phyloP scores from a whole-genome alignment of 2,888 invertebrate species.

The Crematogaster levior region DNA sequence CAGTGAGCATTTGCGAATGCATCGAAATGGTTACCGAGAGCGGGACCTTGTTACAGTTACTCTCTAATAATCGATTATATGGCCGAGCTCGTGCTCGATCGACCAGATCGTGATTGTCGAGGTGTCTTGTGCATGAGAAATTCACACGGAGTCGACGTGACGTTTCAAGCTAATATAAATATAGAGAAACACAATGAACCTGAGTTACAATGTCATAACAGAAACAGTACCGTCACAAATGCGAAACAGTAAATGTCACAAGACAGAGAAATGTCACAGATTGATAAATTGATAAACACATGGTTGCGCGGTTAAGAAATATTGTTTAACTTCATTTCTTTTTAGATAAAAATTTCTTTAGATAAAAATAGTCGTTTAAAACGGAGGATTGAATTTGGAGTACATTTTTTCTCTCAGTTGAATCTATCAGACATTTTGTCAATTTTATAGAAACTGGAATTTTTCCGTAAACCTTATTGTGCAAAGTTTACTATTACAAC shows the following conservation, averaged over 20 bases:
- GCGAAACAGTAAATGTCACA: too few species aligned
- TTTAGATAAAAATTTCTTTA: too few species aligned
- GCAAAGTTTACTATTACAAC: not conserved
- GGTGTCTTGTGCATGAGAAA: not conserved
- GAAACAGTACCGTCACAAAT: not conserved
- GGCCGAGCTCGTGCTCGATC: not conserved
- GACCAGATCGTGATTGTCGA: not conserved
- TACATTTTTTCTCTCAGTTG: not conserved
- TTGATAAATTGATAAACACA: not conserved
- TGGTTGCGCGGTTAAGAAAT: not conserved
- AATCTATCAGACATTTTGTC: not conserved
- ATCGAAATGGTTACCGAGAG: slow-evolving; percentile 6
- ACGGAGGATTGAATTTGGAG: not conserved
- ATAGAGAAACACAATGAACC: not conserved
- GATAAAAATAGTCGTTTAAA: not conserved
- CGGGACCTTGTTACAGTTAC: slow-evolving; percentile 64
- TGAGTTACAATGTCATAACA: not conserved
- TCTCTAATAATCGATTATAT: slow-evolving; percentile 53
- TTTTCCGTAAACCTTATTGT: not conserved
- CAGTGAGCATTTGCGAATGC: slow-evolving; percentile 36
- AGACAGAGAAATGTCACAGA: too few species aligned
- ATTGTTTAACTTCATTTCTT: not conserved
- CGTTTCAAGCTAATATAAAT: not conserved
- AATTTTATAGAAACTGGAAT: not conserved
- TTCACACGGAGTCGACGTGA: not conserved